Percentiles rank a stretch among this genome's conserved stretches.
Evolutionary conservation across 30 jellyfish, hydroid and myxozoan genomes (phyloP).

Genomic region (Aurelia sp.): DNA sequence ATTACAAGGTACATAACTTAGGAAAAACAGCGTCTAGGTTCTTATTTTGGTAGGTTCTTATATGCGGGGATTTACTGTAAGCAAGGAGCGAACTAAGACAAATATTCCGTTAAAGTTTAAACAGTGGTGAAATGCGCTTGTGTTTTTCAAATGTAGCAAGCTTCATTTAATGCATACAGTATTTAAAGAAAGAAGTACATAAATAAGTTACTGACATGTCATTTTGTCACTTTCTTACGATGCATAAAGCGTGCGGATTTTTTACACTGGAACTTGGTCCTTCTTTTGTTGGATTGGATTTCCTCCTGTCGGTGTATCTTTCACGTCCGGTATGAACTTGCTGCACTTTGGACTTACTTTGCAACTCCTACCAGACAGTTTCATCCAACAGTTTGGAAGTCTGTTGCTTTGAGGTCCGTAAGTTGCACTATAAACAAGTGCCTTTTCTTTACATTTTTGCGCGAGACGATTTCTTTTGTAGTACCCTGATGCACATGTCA

Average conservation of each 20-base stretch:
- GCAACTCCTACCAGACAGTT: constrained; percentile 47
- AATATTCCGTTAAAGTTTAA: no score
- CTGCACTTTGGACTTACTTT: constrained; percentile 23
- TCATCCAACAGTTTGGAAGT: constrained; percentile 1
- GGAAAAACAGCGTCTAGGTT: no score
- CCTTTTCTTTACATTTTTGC: not conserved
- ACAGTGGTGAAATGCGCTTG: no score
- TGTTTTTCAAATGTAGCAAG: no score
- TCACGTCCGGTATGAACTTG: not conserved
- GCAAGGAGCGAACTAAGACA: no score
- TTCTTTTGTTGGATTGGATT: not conserved
- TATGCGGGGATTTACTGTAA: no score
- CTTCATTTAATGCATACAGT: no score
- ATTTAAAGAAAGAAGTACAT: no score
- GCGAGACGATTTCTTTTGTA: not conserved
- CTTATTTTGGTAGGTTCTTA: no score
- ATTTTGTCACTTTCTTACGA: no score
- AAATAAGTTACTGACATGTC: no score
- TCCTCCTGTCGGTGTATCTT: not conserved
- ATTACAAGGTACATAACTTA: no score
- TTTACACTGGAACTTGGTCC: not conserved
- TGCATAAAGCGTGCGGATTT: not conserved
- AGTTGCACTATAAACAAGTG: not conserved
- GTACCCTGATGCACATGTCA: not conserved
- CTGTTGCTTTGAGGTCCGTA: not conserved